phyloP scores from a whole-genome alignment of 2,113 vertebrate genomes.

The Ivindomyrus marchei region DNA sequence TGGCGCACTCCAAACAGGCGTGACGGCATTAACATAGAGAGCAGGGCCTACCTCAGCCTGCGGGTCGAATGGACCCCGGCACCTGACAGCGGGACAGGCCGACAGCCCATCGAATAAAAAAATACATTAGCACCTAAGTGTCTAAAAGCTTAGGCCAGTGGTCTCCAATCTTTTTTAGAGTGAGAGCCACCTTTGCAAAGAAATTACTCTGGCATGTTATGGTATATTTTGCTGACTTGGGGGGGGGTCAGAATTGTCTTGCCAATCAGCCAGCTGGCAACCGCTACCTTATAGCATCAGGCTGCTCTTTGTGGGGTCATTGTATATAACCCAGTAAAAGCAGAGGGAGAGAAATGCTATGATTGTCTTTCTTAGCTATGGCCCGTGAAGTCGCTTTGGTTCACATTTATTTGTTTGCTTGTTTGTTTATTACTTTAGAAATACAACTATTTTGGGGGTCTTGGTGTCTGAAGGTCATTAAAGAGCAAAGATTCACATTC shows the following conservation, averaged over 20 bases:
- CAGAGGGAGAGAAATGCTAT: neutral
- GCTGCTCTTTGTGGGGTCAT: neutral
- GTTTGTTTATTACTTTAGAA: neutral
- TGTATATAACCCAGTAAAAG: neutral
- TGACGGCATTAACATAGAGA: slow-evolving; percentile 14
- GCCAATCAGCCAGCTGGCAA: neutral
- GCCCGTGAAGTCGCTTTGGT: neutral
- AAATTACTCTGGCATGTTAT: neutral
- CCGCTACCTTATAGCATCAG: neutral
- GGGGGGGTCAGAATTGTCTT: neutral
- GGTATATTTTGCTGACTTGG: neutral
- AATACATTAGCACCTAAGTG: neutral
- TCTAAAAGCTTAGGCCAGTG: neutral
- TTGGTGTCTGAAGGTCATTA: neutral
- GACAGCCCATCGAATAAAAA: neutral
- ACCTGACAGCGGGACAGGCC: neutral
- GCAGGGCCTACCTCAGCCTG: slow-evolving; percentile 1
- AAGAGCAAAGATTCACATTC: neutral
- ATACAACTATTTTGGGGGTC: neutral
- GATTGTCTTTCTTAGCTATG: neutral
- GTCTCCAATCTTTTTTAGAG: neutral
- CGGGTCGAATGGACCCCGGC: neutral
- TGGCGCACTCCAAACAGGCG: neutral
- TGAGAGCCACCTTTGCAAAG: neutral
- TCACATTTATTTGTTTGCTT: neutral